Conservation (phyloP, 2,888 invertebrate genomes). For the Conops quadrifasciatus region DNA sequence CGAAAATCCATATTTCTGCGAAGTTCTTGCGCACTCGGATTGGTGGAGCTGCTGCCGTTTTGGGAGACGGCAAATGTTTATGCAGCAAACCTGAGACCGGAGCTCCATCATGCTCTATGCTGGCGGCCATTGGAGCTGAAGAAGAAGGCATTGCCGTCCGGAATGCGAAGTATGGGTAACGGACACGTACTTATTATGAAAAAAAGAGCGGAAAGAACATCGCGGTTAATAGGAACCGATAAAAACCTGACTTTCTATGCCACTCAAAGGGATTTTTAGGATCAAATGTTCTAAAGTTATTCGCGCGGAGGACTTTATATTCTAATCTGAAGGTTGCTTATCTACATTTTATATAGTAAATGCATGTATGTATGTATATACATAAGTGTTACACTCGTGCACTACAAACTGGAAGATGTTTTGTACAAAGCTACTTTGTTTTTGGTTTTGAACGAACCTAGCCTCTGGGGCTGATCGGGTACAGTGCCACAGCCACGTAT, state of each 20-base stretch:
- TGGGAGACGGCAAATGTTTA: not conserved
- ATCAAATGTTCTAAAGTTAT: no score
- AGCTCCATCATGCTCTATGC: not conserved
- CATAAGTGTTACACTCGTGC: no score
- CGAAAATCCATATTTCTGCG: constrained; percentile 43
- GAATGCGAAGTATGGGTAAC: not conserved
- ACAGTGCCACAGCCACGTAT: constrained; percentile 37
- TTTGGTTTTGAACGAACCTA: constrained; percentile 34
- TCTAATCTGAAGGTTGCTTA: no score
- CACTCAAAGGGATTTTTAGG: no score
- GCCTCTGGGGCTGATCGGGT: constrained; percentile 6
- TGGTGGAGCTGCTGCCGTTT: not conserved
- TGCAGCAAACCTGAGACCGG: not conserved
- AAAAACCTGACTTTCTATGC: no score
- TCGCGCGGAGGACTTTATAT: no score
- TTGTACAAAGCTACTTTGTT: no score
- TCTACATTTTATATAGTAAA: no score
- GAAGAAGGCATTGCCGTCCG: not conserved
- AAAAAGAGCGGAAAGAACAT: not conserved
- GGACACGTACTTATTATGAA: not conserved
- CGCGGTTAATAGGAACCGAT: no score
- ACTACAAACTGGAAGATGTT: no score
- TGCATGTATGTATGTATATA: no score
- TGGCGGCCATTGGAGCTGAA: not conserved
- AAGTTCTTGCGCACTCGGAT: constrained; percentile 38